Base-by-base conservation (phyloP, 2,888 invertebrate species). In the Platycnemis pennipes region DNA sequence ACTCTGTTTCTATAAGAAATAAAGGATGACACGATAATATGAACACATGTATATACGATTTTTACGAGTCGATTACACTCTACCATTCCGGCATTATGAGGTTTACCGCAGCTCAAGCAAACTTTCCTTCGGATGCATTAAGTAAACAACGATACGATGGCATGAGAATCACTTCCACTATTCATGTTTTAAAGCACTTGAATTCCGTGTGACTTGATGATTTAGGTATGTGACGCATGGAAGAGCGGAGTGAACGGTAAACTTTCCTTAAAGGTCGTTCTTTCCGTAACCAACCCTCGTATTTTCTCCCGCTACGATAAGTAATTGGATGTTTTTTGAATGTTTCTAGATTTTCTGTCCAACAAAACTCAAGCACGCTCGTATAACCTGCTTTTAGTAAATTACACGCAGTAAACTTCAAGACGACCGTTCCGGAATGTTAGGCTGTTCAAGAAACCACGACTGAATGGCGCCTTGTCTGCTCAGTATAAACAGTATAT, bases 301-400 rank as follows among this genome's bases (percentile, higher is more conserved):
- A 77, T 37, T 63, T 63, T 63, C 77, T 37, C 37, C 37, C 11
- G 77, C 31, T 77, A 77, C 77, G 77, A 77, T 77, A 77, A 77
- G 77, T 77, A 77, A 77, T 77, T 77, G 77, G 77, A 77, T 37
- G 37, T 8, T 77, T 77, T 77, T n/a, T 37, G 31, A 31, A 31
- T 37, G 13, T 11, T 5, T 77, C 2, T 4, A 77, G 22, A 11
- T 8, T 37, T 37, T 37, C 77, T 37, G 11, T 37, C 77, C 13
- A 11, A 37, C 31, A 1, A 77, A 77, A 37, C 77, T 77, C 37
- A 37, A 37, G 77, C 77, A 11, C 37, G 77, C 77, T 37, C 77
- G 26, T 37, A 77, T 77, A 77, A 77, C 11, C 77, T 77, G 37
- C 37, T 77, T 77, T 77, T 77, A 77, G 77, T 77, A 77, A 77